These are phyloP conservation scores for Meleagris gallopavo DNA, from an alignment of 2,113 vertebrate species.

Conservation along the genomic window DNA sequence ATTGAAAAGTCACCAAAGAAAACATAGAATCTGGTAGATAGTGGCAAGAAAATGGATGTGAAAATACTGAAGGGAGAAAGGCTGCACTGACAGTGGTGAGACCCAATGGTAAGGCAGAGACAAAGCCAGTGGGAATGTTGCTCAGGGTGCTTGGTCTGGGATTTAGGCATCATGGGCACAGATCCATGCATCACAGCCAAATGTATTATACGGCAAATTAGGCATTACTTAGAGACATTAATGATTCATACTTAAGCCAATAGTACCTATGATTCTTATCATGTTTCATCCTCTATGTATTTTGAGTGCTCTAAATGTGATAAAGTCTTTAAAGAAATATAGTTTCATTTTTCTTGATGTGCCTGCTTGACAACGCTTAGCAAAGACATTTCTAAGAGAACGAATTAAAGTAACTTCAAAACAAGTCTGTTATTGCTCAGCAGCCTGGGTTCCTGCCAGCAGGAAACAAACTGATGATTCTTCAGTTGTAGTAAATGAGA, in stretches of 20 bases:
- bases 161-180: background rate
- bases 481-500: background rate
- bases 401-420: slow-evolving; percentile 50
- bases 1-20: background rate
- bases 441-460: slow-evolving; percentile 27
- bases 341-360: background rate
- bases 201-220: no score
- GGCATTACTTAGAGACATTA: background rate
- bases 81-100: background rate
- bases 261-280: background rate
- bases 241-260: background rate
- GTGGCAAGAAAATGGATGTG: background rate
- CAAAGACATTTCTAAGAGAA: slow-evolving; percentile 16
- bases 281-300: background rate
- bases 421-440: slow-evolving; percentile 29
- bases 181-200: background rate
- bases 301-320: background rate
- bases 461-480: slow-evolving; percentile 6
- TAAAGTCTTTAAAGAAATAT: background rate
- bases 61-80: background rate
- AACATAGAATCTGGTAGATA: background rate
- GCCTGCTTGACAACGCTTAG: slow-evolving; percentile 19
- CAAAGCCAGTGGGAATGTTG: background rate
- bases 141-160: background rate
- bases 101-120: accelerated